Percentiles rank a stretch among this genome's conserved stretches.
Conservation (phyloP, 2,888 invertebrate species). For the Bellardia bayeri region DNA sequence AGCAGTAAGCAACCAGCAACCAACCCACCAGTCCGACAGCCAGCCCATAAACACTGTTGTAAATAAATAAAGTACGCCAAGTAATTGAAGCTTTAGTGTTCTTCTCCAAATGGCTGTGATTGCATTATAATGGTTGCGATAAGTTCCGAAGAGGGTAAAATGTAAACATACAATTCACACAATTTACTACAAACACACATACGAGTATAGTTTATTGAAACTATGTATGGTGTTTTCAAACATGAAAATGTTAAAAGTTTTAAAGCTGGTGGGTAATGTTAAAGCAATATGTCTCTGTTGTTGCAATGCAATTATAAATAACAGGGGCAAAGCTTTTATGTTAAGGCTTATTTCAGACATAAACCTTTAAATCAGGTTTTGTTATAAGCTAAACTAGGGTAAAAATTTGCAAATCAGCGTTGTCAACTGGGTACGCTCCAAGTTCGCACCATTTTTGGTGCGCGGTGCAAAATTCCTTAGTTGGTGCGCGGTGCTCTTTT, state of each 20-base stretch:
- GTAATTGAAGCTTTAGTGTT: slow-evolving; percentile 66
- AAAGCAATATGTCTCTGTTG: neutral
- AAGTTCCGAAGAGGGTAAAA: slow-evolving; percentile 30
- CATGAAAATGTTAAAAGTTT: neutral
- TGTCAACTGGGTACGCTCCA: too few species aligned
- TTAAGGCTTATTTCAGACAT: neutral
- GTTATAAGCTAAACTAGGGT: neutral
- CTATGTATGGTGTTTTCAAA: neutral
- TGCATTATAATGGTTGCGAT: slow-evolving; percentile 34
- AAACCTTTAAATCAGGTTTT: neutral
- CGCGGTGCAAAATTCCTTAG: too few species aligned
- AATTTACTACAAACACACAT: neutral
- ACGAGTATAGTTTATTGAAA: neutral
- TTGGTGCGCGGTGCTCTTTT: too few species aligned
- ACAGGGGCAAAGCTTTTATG: slow-evolving; percentile 15
- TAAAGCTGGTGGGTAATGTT: neutral
- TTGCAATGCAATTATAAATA: neutral
- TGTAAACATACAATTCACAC: neutral
- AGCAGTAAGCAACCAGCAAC: slow-evolving; percentile 5
- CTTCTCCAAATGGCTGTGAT: slow-evolving; percentile 64
- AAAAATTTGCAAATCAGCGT: neutral
- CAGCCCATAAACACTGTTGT: slow-evolving; percentile 34
- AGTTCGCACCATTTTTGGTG: too few species aligned
- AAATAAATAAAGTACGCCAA: slow-evolving; percentile 47
- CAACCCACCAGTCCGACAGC: slow-evolving; percentile 17